Conservation (phyloP, 2,113 vertebrate species). For the Suncus etruscus region DNA sequence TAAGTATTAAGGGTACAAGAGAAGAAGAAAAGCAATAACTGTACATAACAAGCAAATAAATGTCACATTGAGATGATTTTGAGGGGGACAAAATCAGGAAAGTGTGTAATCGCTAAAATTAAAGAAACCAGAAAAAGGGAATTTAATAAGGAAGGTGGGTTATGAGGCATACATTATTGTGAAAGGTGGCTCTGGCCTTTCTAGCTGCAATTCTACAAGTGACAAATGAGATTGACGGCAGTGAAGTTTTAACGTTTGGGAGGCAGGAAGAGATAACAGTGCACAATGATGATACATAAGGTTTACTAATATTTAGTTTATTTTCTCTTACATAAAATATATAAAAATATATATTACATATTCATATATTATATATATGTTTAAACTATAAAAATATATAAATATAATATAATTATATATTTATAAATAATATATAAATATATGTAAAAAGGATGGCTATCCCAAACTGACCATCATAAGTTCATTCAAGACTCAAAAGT, state of each 20-base stretch:
- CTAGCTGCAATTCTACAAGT: no score
- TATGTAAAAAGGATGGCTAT: neutral
- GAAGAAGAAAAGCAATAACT: constrained; percentile 1
- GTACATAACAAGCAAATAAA: neutral
- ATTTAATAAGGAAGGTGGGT: no score
- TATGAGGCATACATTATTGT: no score
- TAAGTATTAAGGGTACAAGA: neutral
- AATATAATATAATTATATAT: no score
- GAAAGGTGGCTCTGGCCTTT: no score
- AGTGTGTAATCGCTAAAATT: neutral
- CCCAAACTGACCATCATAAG: neutral
- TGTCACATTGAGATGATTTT: neutral
- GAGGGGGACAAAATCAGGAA: no score
- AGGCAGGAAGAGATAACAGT: neutral
- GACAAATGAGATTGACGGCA: neutral
- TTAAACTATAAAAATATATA: no score
- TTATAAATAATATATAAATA: no score
- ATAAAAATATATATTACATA: no score
- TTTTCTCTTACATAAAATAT: neutral
- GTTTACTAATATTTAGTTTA: neutral
- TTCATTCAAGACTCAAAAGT: neutral
- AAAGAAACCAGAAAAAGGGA: neutral
- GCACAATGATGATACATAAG: neutral
- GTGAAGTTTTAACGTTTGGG: neutral
- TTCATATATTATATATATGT: no score